Conservation (phyloP, 2,888 invertebrate genomes). For the Amblyjoppa proteus region DNA sequence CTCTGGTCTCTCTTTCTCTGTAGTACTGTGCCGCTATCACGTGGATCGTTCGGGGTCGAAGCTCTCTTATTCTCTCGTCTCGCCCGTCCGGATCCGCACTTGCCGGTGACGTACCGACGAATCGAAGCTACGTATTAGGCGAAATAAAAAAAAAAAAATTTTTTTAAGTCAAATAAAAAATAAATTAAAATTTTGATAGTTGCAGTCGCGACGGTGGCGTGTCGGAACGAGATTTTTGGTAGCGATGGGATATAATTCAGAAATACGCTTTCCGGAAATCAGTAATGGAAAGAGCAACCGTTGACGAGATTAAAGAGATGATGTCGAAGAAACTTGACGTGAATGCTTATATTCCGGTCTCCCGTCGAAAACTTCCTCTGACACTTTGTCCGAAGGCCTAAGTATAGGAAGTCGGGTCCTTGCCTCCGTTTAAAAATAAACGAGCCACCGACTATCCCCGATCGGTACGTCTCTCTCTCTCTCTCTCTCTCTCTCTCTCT, state of each 20-base stretch:
- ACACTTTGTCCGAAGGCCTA: conserved; percentile 63
- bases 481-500: background rate
- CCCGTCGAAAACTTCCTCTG: background rate
- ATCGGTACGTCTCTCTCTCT: conserved; percentile 19
- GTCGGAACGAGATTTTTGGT: background rate
- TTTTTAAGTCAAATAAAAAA: background rate
- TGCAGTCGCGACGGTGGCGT: background rate
- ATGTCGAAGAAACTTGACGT: conserved; percentile 66
- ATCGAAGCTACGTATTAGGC: conserved; percentile 12
- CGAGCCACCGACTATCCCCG: conserved; percentile 45
- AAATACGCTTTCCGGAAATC: too few relatives aligned
- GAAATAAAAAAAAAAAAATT: conserved; percentile 7
- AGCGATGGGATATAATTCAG: too few relatives aligned
- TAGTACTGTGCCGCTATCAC: conserved; percentile 38
- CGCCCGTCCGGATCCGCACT: conserved; percentile 18
- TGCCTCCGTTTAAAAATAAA: conserved; percentile 76
- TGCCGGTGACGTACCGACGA: conserved; percentile 12
- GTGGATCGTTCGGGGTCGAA: conserved; percentile 52
- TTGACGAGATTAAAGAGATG: background rate
- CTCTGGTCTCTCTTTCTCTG: background rate
- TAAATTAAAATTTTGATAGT: too few relatives aligned
- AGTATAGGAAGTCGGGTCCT: conserved; percentile 76
- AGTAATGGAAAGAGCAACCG: too few relatives aligned
- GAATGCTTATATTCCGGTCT: conserved; percentile 75
- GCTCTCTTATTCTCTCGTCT: conserved; percentile 5